Base-by-base conservation (phyloP, 2,888 invertebrate species). In the Aquatica leii region DNA sequence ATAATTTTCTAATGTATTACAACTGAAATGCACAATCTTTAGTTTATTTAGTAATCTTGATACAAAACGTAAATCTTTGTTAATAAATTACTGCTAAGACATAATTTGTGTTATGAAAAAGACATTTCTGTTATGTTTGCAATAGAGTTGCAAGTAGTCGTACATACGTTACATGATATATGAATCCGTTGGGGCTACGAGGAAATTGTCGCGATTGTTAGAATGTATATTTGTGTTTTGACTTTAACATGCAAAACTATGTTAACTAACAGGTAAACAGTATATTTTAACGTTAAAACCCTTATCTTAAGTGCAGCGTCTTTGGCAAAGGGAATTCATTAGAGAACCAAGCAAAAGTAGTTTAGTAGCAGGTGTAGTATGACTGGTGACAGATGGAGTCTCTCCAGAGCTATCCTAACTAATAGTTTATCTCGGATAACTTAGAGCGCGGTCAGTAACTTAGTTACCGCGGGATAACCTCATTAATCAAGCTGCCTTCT, bases 371-470 rank as follows among this genome's bases (percentile, higher is more conserved):
- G 72, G 70, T 73, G 73, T 69, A 68, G 64, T 69, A 71, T 73
- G 71, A 71, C 70, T 70, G 69, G 73, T 73, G 73, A 73, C 74
- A 73, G 73, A 73, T 74, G 72, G 70, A 73, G 70, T 70, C 70
- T 70, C 58, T 63, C 31, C 51, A 65, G 62, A 61, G 50, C 62
- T 60, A 55, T 60, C 50, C 61, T 54, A 65, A 65, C 60, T 65
- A 65, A 65, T 61, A 58, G 65, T 60, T 54, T 53, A 65, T 61
- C 61, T 60, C 53, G 35, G 65, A 65, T 73, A 73, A 73, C 71
- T 67, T 73, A 73, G 69, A 71, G 66, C 69, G 71, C 68, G 73
- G 74, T 72, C 67, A 65, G 61, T 69, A 74, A 74, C 73, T 74
- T 73, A 72, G 73, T 74, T 74, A 73, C 70, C 60, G 52, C 50